These are phyloP conservation scores for Pheosia tremula DNA, from an alignment of 2,888 invertebrate genomes.

Conservation along the genomic window DNA sequence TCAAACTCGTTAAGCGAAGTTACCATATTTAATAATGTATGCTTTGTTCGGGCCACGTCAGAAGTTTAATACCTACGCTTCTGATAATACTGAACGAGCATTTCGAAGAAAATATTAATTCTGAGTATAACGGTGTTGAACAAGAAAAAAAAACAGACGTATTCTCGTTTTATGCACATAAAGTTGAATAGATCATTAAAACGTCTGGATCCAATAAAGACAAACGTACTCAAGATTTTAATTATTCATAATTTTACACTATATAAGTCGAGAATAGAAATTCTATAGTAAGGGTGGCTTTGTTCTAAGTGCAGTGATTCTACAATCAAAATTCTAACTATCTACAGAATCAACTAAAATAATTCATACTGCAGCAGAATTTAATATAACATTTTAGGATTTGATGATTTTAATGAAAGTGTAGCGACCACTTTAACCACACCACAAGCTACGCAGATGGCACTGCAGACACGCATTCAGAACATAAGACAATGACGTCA, in stretches of 20 bases:
- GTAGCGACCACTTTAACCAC: no score
- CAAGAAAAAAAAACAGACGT: conserved; percentile 13
- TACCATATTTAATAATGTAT: conserved; percentile 6
- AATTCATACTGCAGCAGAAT: background rate
- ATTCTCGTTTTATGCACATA: conserved; percentile 16
- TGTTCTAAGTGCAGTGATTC: background rate
- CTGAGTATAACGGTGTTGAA: conserved; percentile 8
- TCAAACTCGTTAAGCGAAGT: conserved; percentile 1
- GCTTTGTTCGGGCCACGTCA: conserved; percentile 10
- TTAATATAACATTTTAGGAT: background rate
- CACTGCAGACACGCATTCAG: no score
- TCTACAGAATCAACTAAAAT: background rate
- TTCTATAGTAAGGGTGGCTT: background rate
- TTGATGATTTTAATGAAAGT: background rate
- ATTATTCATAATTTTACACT: background rate
- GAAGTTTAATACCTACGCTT: conserved; percentile 10
- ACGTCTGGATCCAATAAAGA: conserved; percentile 34
- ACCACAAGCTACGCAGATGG: no score
- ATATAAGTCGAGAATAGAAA: no score
- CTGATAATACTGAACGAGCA: conserved; percentile 7
- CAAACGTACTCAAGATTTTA: background rate
- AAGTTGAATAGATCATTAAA: conserved; percentile 35
- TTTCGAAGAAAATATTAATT: conserved; percentile 16
- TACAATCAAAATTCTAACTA: background rate
- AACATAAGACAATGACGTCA: no score